A percentile compares a stretch with the other conserved stretches of the same genome.
Evolutionary conservation across 2,113 vertebrate species (phyloP).

Genomic region (Alligator mississippiensis): DNA sequence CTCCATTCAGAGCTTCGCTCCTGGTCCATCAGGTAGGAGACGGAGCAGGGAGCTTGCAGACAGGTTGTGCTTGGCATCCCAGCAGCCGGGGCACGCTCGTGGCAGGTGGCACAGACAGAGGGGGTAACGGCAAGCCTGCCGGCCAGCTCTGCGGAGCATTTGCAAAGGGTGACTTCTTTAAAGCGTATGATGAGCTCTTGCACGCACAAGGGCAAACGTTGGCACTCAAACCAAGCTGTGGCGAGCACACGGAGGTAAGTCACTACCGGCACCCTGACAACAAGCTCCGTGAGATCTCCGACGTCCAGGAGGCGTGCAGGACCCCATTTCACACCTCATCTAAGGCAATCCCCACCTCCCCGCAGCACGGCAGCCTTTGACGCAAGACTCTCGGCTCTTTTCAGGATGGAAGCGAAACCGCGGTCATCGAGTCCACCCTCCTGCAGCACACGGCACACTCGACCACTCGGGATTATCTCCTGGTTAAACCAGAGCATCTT

Average conservation of each 20-base stretch:
- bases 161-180: not conserved
- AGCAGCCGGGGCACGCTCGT: not conserved
- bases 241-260: not conserved
- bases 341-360: not conserved
- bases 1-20: not conserved
- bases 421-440: no score
- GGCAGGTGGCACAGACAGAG: not conserved
- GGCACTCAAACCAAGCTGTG: not conserved
- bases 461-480: no score
- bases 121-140: not conserved
- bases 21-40: not conserved
- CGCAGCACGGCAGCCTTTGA: not conserved
- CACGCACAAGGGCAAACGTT: not conserved
- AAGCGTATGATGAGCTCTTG: not conserved
- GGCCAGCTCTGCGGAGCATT: not conserved
- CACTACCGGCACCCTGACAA: not conserved
- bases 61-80: not conserved
- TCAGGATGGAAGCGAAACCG: not conserved
- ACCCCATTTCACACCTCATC: not conserved
- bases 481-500: no score
- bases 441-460: no score
- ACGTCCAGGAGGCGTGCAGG: not conserved
- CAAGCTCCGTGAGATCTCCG: not conserved
- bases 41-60: not conserved
- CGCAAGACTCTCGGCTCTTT: no score